Percentiles rank a stretch among this genome's conserved stretches.
phyloP scores from a whole-genome alignment of 1,140 invertebrate species.

The Ceratoteleas bidentatus region DNA sequence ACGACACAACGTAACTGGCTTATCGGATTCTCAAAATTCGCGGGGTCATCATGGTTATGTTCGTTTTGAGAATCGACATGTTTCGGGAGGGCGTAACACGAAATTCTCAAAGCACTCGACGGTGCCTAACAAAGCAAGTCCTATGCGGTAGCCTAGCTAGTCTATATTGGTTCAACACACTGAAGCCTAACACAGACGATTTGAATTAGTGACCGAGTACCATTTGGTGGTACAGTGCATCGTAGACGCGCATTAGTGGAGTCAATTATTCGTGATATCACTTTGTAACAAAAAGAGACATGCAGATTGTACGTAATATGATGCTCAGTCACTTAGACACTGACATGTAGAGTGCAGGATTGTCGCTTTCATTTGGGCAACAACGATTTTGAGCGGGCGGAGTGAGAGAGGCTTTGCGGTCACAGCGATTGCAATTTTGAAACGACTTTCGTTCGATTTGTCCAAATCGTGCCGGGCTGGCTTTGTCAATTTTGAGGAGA shows the following conservation, averaged over 20 bases:
- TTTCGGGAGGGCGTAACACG: constrained; percentile 36
- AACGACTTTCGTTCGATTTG: too few species aligned
- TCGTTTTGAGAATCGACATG: constrained; percentile 51
- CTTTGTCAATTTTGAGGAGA: too few species aligned
- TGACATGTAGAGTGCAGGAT: constrained; percentile 73
- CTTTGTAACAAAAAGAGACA: constrained; percentile 60
- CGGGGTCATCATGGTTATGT: not conserved
- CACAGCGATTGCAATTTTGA: too few species aligned
- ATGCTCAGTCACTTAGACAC: constrained; percentile 71
- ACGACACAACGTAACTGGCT: constrained; percentile 82
- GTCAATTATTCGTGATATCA: constrained; percentile 62
- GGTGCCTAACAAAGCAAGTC: constrained; percentile 54
- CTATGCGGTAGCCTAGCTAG: constrained; percentile 58
- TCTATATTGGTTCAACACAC: constrained; percentile 60
- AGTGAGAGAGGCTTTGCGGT: too few species aligned
- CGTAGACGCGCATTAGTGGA: constrained; percentile 52
- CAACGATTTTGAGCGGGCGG: too few species aligned
- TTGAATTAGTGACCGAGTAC: constrained; percentile 70
- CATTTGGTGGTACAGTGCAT: constrained; percentile 67
- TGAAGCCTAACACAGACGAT: constrained; percentile 63
- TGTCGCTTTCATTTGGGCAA: not conserved
- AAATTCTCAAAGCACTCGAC: constrained; percentile 56
- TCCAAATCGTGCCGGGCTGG: too few species aligned
- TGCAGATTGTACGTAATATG: constrained; percentile 69
- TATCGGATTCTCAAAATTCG: constrained; percentile 72